Evolutionary conservation across 2,797 vertebrate species (phyloP), one percentile per base, ranked within the genome.

Genomic region (Pachyuromys duprasi): DNA sequence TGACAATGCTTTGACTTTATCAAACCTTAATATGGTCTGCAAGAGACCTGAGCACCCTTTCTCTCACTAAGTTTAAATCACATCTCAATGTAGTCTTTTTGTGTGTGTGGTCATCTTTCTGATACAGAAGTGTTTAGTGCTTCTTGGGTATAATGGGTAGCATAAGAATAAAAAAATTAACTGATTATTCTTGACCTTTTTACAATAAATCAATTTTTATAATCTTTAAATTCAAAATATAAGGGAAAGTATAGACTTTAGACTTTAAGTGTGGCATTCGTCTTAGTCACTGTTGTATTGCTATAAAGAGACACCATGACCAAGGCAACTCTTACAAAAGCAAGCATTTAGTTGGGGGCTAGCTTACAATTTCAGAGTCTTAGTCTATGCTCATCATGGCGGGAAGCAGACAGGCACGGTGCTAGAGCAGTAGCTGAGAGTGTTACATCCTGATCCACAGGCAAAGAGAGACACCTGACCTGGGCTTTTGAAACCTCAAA

Each of bases 121-220:
- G 63, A 93, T 93, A 94, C 98, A 97, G 97, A 98, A 97, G 98
- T 97, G 97, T 97, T 98, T 98, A 97, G 98, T 91, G 93, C 97
- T 98, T 98, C 97, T 98, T 97, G 96, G 72, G 94, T 96, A 95
- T 98, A 97, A 97, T 96, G 97, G 96, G 96, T 97, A 98, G 97
- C 97, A 94, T 98, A 97, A 97, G 95, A 97, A 97, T 98, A 98
- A 98, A 98, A 98, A 98, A 97, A 96, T 96, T 98, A 98, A 98
- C 98, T 98, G 98, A 98, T 98, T 98, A 98, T 98, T 97, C 98
- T 98, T 98, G 98, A 98, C 55, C 98, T 98, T 98, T 95, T 96
- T 98, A 98, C 97, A 98, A 95, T 96, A 98, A 98, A 97, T 97
- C 96, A 96, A 86, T 98, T 98, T 74, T 98, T 98, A 97, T 98